Evolutionary conservation across 2,888 invertebrate species (phyloP).

Genomic region (Morpho helenor): DNA sequence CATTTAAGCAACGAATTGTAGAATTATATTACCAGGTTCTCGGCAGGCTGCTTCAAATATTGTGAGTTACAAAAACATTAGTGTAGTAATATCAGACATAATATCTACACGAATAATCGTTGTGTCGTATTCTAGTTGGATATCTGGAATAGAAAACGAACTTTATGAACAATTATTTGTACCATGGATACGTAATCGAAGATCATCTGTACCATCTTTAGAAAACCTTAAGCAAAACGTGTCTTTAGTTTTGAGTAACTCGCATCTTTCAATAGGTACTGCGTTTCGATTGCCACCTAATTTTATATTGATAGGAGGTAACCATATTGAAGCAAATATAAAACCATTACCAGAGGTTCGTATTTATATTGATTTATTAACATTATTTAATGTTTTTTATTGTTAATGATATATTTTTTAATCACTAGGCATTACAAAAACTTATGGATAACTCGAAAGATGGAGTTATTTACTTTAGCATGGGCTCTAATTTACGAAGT

Average conservation of each 20-base stretch:
- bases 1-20: conserved; percentile 38
- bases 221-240: conserved; percentile 27
- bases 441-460: not conserved
- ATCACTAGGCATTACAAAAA: not conserved
- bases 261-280: conserved; percentile 31
- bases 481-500: conserved; percentile 23
- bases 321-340: conserved; percentile 41
- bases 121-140: too few relatives aligned
- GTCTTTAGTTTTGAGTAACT: conserved; percentile 32
- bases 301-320: conserved; percentile 46
- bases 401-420: not conserved
- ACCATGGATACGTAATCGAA: too few relatives aligned
- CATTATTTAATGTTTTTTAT: not conserved
- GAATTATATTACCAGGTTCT: conserved; percentile 30
- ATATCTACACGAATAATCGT: too few relatives aligned
- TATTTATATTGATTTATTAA: not conserved
- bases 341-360: conserved; percentile 38
- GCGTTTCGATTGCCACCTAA: conserved; percentile 41
- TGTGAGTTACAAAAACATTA: too few relatives aligned
- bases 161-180: too few relatives aligned
- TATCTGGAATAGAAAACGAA: too few relatives aligned
- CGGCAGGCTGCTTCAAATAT: not conserved
- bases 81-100: too few relatives aligned
- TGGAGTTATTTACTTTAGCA: not conserved
- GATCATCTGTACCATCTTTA: too few relatives aligned